Evolutionary conservation across 2,888 invertebrate genomes (phyloP), one percentile per base, ranked within the genome.

Genomic region (Diloba caeruleocephala): DNA sequence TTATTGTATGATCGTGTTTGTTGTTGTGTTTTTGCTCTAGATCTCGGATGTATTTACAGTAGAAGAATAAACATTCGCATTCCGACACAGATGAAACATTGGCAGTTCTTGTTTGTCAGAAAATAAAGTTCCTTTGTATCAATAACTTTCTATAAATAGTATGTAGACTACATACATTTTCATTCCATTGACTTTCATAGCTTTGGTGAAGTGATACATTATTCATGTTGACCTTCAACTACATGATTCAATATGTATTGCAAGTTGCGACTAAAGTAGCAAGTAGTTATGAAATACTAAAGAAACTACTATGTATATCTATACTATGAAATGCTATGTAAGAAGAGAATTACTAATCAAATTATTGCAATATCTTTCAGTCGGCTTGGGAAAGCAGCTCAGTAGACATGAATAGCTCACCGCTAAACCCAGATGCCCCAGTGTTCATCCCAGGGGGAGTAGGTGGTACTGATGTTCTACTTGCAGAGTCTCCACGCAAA

Each of bases 361-460:
- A 3, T 45, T 10, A 42, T 36, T 45, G 29, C 25, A 31, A 32
- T n/a, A 39, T 46, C 41, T 90, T 90, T 9, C 88, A 93, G 92
- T 92, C 92, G 54, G 90, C 90, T 64, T 92, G 90, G 87, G 93
- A 93, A 74, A 91, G 81, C 62, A 92, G 92, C 80, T 92, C 92
- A 52, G 91, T 94, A 74, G 95, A 95, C 79, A 95, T 96, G 90
- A 96, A 96, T 90, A 97, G 96, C 46, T 97, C 96, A 32, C 96
- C 96, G 54, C 87, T 97, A 68, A 98, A 97, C 92, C 97, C 97
- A 0, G 96, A 97, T 76, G 97, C 97, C 12, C 96, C 96, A n/a
- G 97, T 97, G 89, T 97, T 97, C 86, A 94, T 97, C 52, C 97
- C 97, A 4, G 95, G 95, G 28, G 84, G 90, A 1, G 89, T 90